Conservation (phyloP, 2,797 vertebrate species). For the Silurus aristotelis region DNA sequence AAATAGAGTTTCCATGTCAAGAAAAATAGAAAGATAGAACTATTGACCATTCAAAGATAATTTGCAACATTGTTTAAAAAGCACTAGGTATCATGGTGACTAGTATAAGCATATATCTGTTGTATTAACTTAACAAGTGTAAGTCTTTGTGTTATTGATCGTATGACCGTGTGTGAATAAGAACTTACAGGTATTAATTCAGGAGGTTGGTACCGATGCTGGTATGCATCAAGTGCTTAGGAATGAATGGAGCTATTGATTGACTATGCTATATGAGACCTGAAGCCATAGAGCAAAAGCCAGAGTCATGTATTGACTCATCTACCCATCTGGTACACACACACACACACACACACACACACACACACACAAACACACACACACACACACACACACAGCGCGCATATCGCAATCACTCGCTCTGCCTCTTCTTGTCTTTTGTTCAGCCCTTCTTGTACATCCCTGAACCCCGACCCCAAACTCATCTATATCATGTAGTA, state of each 20-base stretch:
- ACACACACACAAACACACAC: constrained; percentile 6
- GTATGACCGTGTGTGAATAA: background rate
- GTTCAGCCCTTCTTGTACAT: constrained; percentile 12
- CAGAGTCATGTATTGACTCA: constrained; percentile 29
- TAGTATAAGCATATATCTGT: background rate
- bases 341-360: constrained; percentile 18
- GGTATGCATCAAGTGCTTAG: constrained; percentile 29
- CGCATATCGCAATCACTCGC: background rate
- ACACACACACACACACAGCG: constrained; percentile 11
- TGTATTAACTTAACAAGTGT: background rate
- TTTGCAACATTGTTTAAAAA: background rate
- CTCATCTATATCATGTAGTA: background rate
- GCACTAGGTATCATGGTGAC: background rate
- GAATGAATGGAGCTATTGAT: constrained; percentile 14
- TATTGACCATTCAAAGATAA: background rate
- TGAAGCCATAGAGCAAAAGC: constrained; percentile 16
- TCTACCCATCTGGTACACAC: background rate
- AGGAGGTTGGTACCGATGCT: constrained; percentile 4
- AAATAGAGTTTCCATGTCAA: background rate
- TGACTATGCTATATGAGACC: constrained; percentile 2
- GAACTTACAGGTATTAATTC: constrained; percentile 11
- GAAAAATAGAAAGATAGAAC: background rate
- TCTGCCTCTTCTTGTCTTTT: constrained; percentile 15
- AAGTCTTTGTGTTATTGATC: background rate
- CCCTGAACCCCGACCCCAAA: constrained; percentile 1